Evolutionary conservation across 2,797 vertebrate genomes (phyloP).

Genomic region (Pogoniulus pusillus): DNA sequence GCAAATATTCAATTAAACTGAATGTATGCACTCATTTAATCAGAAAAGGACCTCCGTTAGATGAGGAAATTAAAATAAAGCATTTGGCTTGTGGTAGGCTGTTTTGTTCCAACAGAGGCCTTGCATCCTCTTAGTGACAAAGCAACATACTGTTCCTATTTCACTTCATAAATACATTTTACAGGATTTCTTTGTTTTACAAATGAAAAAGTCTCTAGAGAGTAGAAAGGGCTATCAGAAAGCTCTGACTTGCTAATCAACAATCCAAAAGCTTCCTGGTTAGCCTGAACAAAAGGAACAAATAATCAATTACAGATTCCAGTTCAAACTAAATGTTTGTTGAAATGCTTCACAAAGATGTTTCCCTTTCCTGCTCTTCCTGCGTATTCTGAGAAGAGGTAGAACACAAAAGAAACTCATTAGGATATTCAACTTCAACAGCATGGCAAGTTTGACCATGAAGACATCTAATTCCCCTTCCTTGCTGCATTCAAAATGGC

Average conservation of each 20-base stretch:
- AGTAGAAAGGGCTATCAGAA: background rate
- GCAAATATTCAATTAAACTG: slow-evolving; percentile 1
- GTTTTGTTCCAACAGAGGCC: slow-evolving; percentile 16
- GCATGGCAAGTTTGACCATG: background rate
- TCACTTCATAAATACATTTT: background rate
- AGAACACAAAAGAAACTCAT: background rate
- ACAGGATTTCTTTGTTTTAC: background rate
- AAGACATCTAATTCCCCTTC: background rate
- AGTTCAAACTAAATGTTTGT: background rate
- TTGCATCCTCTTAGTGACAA: background rate
- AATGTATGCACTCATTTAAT: background rate
- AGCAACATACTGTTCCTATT: background rate
- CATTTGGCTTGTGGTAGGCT: background rate
- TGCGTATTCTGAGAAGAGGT: background rate
- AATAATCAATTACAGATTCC: background rate
- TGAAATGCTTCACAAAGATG: background rate
- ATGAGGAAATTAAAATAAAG: slow-evolving; percentile 28
- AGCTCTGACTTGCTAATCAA: background rate
- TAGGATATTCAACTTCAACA: background rate
- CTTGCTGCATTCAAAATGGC: background rate
- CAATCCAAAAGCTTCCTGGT: background rate
- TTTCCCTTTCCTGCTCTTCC: background rate
- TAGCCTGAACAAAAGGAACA: background rate
- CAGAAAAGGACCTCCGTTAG: slow-evolving; percentile 16
- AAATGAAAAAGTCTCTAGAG: background rate